Evolutionary conservation across 2,113 vertebrate species (phyloP), one percentile per base, ranked within the genome.

Genomic region (Pseudopipra pipra): DNA sequence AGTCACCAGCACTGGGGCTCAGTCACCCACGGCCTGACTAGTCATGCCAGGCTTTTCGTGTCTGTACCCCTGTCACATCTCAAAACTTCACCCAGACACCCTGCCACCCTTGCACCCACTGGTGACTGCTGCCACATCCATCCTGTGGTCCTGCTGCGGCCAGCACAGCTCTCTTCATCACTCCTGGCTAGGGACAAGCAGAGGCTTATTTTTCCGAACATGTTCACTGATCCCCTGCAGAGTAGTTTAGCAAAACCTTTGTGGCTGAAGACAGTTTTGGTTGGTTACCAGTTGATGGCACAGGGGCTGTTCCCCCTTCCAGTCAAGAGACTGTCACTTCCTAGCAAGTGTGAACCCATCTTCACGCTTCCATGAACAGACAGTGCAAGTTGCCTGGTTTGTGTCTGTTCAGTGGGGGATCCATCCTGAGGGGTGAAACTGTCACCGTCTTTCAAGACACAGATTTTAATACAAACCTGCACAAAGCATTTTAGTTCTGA

Each of bases 11-110:
- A 2, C 12, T 25, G 78, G 30, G 54, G 8, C 46, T 33, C 3
- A 4, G 33, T 37, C 56, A 39, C 27, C 39, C 0, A 0, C 1
- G 2, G 8, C 14, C 25, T 28, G 7, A 55, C 33, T 3, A 11
- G 44, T 33, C 5, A 1, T 59, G 41, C 17, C 14, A 16, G 55
- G 9, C 37, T 77, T 59, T 37, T 33, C 17, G 0, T 44, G 22
- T 66, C 41, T 37, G 27, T 17, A 49, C 41, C 71, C 37, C 25
- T 62, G 37, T 41, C 61, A 63, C 9, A 6, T 10, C 27, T 63
- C 61, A 63, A 30, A 16, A 10, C 25, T 46, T 47, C 24, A 14
- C 3, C 18, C 44, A 65, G 37, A 23, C 41, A 8, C 19, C 20
- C 27, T 59, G 14, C 49, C 37, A 41, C 20, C 54, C 28, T 24